phyloP scores from a whole-genome alignment of 2,888 invertebrate genomes.

The Amphipyra tragopoginis region DNA sequence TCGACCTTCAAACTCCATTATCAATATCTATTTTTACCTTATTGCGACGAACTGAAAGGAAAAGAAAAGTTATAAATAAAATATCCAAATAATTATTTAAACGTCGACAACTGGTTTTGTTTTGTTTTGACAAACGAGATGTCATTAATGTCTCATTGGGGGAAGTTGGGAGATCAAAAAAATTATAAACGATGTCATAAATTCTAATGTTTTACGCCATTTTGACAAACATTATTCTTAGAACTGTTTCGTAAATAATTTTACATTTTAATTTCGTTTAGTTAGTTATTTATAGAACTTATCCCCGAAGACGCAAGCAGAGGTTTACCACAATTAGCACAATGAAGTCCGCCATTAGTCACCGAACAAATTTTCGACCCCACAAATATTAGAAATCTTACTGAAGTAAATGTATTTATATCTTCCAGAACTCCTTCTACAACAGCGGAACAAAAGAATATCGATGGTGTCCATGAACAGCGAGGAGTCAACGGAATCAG shows the following conservation, averaged over 20 bases:
- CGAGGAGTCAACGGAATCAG: constrained; percentile 78
- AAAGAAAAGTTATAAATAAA: constrained; percentile 29
- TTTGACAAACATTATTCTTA: not conserved
- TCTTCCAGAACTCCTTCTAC: constrained; percentile 82
- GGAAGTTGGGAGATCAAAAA: constrained; percentile 39
- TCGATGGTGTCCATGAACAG: constrained; percentile 85
- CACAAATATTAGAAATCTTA: not conserved
- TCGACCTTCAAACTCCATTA: constrained; percentile 22
- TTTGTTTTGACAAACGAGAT: constrained; percentile 56
- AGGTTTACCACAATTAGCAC: too few relatives aligned
- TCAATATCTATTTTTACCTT: constrained; percentile 46
- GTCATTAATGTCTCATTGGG: constrained; percentile 44
- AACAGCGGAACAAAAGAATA: constrained; percentile 83
- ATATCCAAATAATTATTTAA: constrained; percentile 47
- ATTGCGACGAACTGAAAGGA: constrained; percentile 12
- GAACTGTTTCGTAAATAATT: too few relatives aligned
- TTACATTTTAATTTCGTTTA: too few relatives aligned
- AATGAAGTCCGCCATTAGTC: too few relatives aligned
- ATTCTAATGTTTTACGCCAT: constrained; percentile 24
- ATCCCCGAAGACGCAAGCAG: too few relatives aligned
- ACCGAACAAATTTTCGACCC: too few relatives aligned
- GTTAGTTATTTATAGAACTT: too few relatives aligned
- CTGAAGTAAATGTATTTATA: not conserved
- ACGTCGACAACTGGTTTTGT: constrained; percentile 42
- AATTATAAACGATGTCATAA: constrained; percentile 36